Conservation (phyloP, 2,113 vertebrate genomes). For the Strix aluco region DNA sequence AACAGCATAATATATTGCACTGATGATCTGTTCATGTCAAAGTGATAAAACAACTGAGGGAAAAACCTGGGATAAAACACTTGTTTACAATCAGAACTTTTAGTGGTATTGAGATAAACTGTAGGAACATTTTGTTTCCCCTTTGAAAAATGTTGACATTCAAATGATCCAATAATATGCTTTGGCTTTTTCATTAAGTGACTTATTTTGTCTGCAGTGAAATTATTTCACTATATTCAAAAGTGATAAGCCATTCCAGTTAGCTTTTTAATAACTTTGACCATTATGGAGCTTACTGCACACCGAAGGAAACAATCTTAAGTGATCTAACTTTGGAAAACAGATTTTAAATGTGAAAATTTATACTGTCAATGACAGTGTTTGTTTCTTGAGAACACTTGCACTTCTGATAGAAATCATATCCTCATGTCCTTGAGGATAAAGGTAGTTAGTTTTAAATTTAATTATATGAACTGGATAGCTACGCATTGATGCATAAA, state of each 20-base stretch:
- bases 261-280: not conserved
- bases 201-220: not conserved
- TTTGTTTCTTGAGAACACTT: not conserved
- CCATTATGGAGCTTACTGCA: not conserved
- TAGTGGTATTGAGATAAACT: not conserved
- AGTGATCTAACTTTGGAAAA: not conserved
- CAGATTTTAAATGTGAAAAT: not conserved
- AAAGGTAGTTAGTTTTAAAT: not conserved
- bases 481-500: not conserved
- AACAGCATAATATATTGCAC: fast-evolving
- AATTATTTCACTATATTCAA: not conserved
- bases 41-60: not conserved
- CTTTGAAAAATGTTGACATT: not conserved
- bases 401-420: not conserved
- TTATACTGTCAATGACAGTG: not conserved
- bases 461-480: not conserved
- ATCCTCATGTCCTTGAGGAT: not conserved
- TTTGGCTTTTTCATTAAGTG: not conserved
- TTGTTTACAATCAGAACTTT: not conserved
- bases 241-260: not conserved
- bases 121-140: not conserved
- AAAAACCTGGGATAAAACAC: not conserved
- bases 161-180: not conserved
- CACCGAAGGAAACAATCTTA: not conserved
- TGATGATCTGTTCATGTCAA: not conserved